A percentile compares a stretch with the other conserved stretches of the same genome.
Conservation (phyloP, 2,113 vertebrate genomes). For the Calyptomena viridis region DNA sequence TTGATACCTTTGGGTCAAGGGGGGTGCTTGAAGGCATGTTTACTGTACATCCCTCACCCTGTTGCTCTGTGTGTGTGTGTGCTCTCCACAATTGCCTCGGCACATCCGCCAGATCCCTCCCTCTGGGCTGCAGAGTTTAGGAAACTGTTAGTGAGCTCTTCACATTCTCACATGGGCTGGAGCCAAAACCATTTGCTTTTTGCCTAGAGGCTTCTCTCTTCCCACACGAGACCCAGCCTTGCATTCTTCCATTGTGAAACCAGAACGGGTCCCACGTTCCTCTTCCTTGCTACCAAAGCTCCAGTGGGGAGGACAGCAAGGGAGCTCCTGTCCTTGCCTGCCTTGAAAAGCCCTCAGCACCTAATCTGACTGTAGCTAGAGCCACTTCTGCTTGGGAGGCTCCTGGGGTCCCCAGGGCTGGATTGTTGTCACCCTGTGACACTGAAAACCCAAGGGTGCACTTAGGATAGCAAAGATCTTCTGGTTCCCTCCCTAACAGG, state of each 20-base stretch:
- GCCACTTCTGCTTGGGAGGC: not conserved
- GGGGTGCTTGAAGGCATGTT: not conserved
- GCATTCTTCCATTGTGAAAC: slow-evolving; percentile 14
- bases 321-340: not conserved
- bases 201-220: slow-evolving; percentile 49
- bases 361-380: not conserved
- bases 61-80: not conserved
- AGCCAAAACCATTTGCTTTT: slow-evolving; percentile 54
- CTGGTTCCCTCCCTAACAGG: not conserved
- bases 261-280: not conserved
- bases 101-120: slow-evolving; percentile 4
- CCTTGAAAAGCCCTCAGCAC: not conserved
- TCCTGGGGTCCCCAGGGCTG: not conserved
- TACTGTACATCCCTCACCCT: not conserved
- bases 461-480: not conserved
- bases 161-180: slow-evolving; percentile 2
- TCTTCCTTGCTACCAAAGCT: not conserved
- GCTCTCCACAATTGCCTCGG: not conserved
- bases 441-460: not conserved
- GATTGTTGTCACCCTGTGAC: not conserved
- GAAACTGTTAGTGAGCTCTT: slow-evolving; percentile 52
- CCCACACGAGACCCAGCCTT: slow-evolving; percentile 45
- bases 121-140: slow-evolving; percentile 7
- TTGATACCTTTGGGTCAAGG: not conserved
- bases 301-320: not conserved